phyloP scores from a whole-genome alignment of 53 echinoderm and acorn worm species.

The Actinopyga echinites region DNA sequence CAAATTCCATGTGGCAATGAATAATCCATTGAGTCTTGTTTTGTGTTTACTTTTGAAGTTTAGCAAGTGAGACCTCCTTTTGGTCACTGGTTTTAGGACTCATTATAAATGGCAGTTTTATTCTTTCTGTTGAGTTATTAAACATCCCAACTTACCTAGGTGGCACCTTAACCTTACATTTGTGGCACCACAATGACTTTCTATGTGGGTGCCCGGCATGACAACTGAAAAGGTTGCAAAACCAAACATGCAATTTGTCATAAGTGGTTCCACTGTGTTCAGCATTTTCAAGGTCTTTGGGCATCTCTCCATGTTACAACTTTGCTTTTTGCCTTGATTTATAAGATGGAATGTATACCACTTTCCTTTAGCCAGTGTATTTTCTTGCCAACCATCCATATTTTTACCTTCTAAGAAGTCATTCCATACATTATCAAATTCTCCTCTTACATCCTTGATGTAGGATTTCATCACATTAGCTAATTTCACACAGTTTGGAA shows the following conservation, averaged over 20 bases:
- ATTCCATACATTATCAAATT: slow-evolving; percentile 50
- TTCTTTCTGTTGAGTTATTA: no score
- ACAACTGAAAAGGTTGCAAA: slow-evolving; percentile 90
- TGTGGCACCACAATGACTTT: slow-evolving; percentile 86
- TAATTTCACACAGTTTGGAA: not conserved
- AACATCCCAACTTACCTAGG: slow-evolving; percentile 62
- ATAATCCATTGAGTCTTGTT: no score
- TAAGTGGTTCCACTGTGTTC: slow-evolving; percentile 44
- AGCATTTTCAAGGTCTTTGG: slow-evolving; percentile 57
- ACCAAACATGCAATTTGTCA: slow-evolving; percentile 74
- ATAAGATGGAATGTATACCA: slow-evolving; percentile 85
- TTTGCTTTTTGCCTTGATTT: slow-evolving; percentile 73
- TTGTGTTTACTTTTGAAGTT: no score
- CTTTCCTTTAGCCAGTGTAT: slow-evolving; percentile 59
- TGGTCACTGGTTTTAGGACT: no score
- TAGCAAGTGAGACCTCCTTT: no score
- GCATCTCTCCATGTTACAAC: slow-evolving; percentile 68
- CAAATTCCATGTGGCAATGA: no score
- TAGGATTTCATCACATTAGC: not conserved
- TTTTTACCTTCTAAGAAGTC: slow-evolving; percentile 25
- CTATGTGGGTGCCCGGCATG: slow-evolving; percentile 84
- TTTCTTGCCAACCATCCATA: slow-evolving; percentile 69
- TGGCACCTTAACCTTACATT: slow-evolving; percentile 87
- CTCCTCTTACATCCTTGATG: slow-evolving; percentile 31
- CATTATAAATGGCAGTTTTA: no score